A percentile compares a stretch with the other conserved stretches of the same genome.
Conservation (phyloP, 2,888 invertebrate species). For the Alviniconcha strummeri region DNA sequence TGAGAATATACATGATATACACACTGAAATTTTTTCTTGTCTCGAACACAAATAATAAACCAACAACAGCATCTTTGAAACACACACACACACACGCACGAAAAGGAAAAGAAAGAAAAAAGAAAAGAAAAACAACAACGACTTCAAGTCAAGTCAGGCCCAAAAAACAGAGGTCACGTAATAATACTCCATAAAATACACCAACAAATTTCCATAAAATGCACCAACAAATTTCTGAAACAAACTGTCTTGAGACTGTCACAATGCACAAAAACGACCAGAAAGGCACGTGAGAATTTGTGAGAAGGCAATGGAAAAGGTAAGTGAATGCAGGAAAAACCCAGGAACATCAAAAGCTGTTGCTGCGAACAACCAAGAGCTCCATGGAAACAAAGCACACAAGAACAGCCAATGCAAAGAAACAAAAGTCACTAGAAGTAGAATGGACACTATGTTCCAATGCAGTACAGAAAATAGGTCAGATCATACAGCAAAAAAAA, state of each 20-base stretch:
- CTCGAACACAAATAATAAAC: not conserved
- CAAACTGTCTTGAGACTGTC: too few relatives aligned
- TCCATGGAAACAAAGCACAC: constrained; percentile 56
- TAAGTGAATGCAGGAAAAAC: not conserved
- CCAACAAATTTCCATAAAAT: too few relatives aligned
- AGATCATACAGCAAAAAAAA: constrained; percentile 5
- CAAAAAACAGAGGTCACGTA: too few relatives aligned
- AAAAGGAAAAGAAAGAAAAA: too few relatives aligned
- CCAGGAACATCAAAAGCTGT: constrained; percentile 12
- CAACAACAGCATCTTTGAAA: not conserved
- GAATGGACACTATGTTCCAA: constrained; percentile 11
- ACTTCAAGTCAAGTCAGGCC: too few relatives aligned
- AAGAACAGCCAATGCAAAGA: constrained; percentile 61
- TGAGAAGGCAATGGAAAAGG: not conserved
- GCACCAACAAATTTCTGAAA: too few relatives aligned
- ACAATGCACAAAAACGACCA: not conserved
- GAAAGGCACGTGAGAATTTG: constrained; percentile 10
- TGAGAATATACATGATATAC: too few relatives aligned
- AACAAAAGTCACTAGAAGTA: constrained; percentile 66
- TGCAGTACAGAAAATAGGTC: not conserved
- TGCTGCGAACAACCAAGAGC: constrained; percentile 16
- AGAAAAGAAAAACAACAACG: too few relatives aligned
- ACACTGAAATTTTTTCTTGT: too few relatives aligned
- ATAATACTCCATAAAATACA: too few relatives aligned
- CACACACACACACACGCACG: not conserved